Evolutionary conservation across 2,888 invertebrate species (phyloP), one percentile per base, ranked within the genome.

Genomic region (Erpobdella octoculata): DNA sequence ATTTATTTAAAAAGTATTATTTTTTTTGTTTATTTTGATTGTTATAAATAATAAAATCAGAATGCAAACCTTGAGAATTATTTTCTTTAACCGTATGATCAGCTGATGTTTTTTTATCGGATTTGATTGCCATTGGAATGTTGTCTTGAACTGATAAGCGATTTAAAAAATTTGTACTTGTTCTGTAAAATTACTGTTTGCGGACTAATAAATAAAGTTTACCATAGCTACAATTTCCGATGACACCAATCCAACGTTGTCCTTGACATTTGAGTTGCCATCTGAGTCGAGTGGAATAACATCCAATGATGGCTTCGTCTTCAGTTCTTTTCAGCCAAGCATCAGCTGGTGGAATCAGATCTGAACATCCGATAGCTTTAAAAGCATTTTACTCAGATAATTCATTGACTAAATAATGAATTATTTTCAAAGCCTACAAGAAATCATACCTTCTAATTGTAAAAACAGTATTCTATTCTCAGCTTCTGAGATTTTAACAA

Each of bases 211-310:
- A n/a, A 48, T 3, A 6, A 48, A 48, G 12, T 25, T 6, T 48
- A 48, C 48, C 48, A 25, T 48, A 48, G 48, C 48, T 48, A 48
- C 48, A 48, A 25, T 74, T 74, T 2, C 72, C 71, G 21, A 71
- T 36, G 62, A 70, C 70, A 12, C 74, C 74, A 5, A 66, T 71
- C 74, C 74, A 74, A 61, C 59, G 62, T 67, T 70, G 71, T 25
- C 65, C 71, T 5, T 70, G 65, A 36, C 74, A 74, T 41, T 64
- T 59, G 36, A 74, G 38, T 1, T 59, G 70, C 74, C 74, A 74
- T 36, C 65, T 66, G 15, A 70, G 41, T 25, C 67, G 65, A 35
- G 61, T 62, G 38, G 70, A 38, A 53, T 71, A 68, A 46, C 73
- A 73, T 25, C 73, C 71, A 12, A 73, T 71, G 33, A 53, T 53